Evolutionary conservation across 2,797 vertebrate species (phyloP), one percentile per base, ranked within the genome.

Genomic region (Thripadectes ignobilis): DNA sequence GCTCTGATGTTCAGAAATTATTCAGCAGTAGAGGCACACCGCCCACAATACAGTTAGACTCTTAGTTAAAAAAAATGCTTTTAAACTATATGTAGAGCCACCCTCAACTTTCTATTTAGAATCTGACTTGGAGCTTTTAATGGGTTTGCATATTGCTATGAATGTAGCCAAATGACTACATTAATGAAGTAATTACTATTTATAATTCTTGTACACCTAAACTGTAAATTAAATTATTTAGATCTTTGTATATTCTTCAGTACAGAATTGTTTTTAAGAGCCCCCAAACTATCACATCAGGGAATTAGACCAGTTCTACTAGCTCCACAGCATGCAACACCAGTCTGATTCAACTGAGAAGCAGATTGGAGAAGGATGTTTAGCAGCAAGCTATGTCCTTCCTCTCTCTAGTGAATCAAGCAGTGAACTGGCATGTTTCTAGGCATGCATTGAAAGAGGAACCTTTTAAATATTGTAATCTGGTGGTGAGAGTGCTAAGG

Each of bases 61-160:
- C 52, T 93, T 69, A 91, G 81, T 75, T 48, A 75, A 90, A 95
- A 92, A 89, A 87, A 75, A 26, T 1, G 73, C 52, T 89, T 97
- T 96, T 91, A 94, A 83, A 78, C 92, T 91, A 95, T 95, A 89
- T 79, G 87, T 96, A 77, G 77, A 92, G 49, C 92, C 89, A 75
- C 92, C 91, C 86, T 88, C 91, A 91, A 68, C 54, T 90, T 95
- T 96, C 87, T 85, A 88, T 93, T 95, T 95, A 88, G 93, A 94
- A 84, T 89, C 76, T 75, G 87, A 94, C 84, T 95, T 77, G 46
- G 66, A 82, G 72, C 41, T 94, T 95, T 96, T 96, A 97, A 85
- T 55, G 83, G 74, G 58, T 94, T 95, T 97, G 88, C 76, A 94
- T 49, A 48, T 89, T 63, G 71, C 85, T 90, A 61, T 78, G 93